Evolutionary conservation across 2,888 invertebrate genomes (phyloP), one percentile per base, ranked within the genome.

Genomic region (Orthosia gothica): DNA sequence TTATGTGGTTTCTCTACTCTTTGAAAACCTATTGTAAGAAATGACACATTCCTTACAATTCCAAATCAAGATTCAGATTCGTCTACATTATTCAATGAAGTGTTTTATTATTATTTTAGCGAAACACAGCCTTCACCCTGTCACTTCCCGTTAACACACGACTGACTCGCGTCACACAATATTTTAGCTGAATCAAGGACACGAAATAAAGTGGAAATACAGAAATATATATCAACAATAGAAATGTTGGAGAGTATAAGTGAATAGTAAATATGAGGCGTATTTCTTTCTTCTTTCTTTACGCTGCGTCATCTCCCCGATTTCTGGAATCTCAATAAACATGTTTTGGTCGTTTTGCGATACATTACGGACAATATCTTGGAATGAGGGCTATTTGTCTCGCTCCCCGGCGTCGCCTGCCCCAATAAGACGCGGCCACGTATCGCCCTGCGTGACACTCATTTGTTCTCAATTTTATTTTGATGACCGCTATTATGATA

Each of bases 401-500:
- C 79, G 75, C 66, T 54, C 70, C 81, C 80, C 76, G 76, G 71
- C 81, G 80, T 80, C 70, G 81, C 74, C 61, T 77, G 84, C 85
- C 74, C 61, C 69, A 82, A 62, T 74, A 54, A 86, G 84, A 26
- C 89, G 89, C 89, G 89, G 86, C 84, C 85, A 76, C 83, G 85
- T 86, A 86, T 81, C 74, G 85, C 83, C 79, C 89, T 86, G 89
- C 89, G 89, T 90, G 91, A 88, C 89, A 87, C 90, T 91, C 92
- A 92, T 94, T 93, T 92, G 93, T 94, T 93, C 89, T 91, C 93
- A 92, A 95, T 94, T 94, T 92, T 90, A 91, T 92, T 93, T 92
- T 93, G 95, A 95, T 94, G 93, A 92, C 92, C 91, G 85, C 88
- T 89, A 87, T 95, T 93, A 95, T 93, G 92, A 92, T 92, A 94